Base-by-base conservation (phyloP, 2,888 invertebrate genomes). In the Eulithis prunata region DNA sequence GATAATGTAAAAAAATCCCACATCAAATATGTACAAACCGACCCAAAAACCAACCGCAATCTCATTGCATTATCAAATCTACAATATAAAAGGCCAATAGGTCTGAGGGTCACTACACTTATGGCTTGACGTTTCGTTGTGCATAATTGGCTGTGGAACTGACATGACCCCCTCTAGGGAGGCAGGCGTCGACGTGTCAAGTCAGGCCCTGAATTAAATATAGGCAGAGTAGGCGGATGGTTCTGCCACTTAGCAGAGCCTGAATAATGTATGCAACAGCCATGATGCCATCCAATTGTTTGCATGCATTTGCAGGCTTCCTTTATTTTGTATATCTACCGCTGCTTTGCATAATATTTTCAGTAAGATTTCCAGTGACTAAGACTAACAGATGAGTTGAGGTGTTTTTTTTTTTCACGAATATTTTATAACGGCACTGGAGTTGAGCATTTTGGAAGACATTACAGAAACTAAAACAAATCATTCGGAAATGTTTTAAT, bases 161-260 rank as follows among this genome's bases (percentile, higher is more conserved):
- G 93, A 91, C 90, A 78, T 82, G 79, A 70, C 80, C 77, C 80
- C 78, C 78, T 75, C 69, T 66, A 71, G 75, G 78, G 75, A 76
- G 81, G 81, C 81, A 83, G 82, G 89, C 87, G 91, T 78, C 90
- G 92, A 91, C 91, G 90, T 92, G 93, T 91, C 92, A 92, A 90
- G 90, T 87, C 87, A 77, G 75, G 67, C 73, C 60, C 78, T 93
- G 91, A 93, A 93, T 93, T 85, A 93, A 88, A 89, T 89, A 93
- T 91, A 82, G 80, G 74, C 77, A 83, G 85, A 80, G 84, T 79
- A 86, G 85, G 82, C 85, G 88, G 90, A 90, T 91, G 87, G 89
- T 87, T 87, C 85, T 85, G 84, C 89, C 91, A 91, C 93, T 93
- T 91, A 92, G 87, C 80, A 82, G 76, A 73, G 71, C 47, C 77